Evolutionary conservation across 2,888 invertebrate species (phyloP).

Genomic region (Parasteatoda lunata): DNA sequence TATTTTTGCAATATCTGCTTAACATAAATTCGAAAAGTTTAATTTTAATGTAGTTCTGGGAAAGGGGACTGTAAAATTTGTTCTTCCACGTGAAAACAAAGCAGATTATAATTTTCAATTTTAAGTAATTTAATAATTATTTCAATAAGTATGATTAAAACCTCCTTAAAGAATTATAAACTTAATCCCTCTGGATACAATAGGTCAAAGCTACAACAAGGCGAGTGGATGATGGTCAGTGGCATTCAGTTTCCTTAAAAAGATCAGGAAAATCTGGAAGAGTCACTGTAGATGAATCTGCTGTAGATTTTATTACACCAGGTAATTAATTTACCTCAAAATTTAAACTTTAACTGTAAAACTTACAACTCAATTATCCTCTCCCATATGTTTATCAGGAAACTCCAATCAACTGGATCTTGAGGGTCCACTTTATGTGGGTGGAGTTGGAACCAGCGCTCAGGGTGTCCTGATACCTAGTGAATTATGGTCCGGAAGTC

Average conservation of each 20-base stretch:
- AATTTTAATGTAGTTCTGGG: too few relatives aligned
- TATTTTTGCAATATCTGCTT: too few relatives aligned
- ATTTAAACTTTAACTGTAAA: not conserved
- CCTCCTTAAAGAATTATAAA: too few relatives aligned
- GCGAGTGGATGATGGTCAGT: constrained; percentile 88
- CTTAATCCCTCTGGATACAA: not conserved
- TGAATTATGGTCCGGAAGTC: constrained; percentile 91
- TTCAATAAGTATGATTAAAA: too few relatives aligned
- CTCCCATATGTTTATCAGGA: constrained; percentile 76
- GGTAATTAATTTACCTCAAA: constrained; percentile 76
- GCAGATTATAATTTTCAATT: too few relatives aligned
- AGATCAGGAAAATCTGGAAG: constrained; percentile 88
- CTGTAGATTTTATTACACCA: constrained; percentile 90
- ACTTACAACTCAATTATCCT: not conserved
- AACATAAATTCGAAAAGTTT: too few relatives aligned
- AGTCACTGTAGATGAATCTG: constrained; percentile 90
- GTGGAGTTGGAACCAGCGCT: constrained; percentile 85
- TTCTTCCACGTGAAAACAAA: too few relatives aligned
- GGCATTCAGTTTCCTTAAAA: constrained; percentile 92
- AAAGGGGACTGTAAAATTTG: too few relatives aligned
- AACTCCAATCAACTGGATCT: constrained; percentile 91
- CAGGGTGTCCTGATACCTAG: constrained; percentile 87
- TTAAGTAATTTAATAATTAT: too few relatives aligned
- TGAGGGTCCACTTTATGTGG: constrained; percentile 90
- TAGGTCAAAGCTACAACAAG: constrained; percentile 83